These are phyloP conservation scores for Dendrolimus punctatus DNA, from an alignment of 1,140 invertebrate genomes.

Conservation along the genomic window DNA sequence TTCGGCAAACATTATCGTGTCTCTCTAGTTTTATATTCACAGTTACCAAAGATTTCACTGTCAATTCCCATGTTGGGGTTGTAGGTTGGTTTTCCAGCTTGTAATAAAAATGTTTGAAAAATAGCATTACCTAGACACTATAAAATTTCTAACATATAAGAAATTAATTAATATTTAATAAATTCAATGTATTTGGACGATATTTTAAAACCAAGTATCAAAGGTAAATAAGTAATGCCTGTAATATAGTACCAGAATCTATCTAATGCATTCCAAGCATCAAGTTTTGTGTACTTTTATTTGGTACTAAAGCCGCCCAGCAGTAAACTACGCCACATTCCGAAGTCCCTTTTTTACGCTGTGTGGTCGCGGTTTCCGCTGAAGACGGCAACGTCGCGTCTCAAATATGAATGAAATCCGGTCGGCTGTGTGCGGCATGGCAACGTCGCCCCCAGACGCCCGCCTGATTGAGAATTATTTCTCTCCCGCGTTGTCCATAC, in stretches of 20 bases:
- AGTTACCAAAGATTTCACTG: too few species aligned
- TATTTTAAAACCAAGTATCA: neutral
- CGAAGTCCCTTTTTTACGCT: conserved; percentile 65
- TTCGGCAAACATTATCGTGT: too few species aligned
- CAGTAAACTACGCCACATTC: conserved; percentile 63
- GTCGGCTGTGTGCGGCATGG: conserved; percentile 50
- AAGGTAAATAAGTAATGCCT: neutral
- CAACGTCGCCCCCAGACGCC: conserved; percentile 63
- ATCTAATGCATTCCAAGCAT: conserved; percentile 49
- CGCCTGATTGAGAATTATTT: conserved; percentile 65
- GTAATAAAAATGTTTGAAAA: too few species aligned
- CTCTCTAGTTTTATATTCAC: too few species aligned
- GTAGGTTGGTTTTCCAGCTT: too few species aligned
- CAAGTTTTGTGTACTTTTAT: conserved; percentile 47
- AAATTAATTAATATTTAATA: too few species aligned
- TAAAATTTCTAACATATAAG: too few species aligned
- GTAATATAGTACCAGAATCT: neutral
- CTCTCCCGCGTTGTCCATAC: conserved; percentile 55
- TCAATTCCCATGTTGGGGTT: too few species aligned
- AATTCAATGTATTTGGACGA: too few species aligned
- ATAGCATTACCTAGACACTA: too few species aligned
- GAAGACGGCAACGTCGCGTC: conserved; percentile 65
- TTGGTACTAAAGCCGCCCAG: conserved; percentile 59
- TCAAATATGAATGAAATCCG: conserved; percentile 72
- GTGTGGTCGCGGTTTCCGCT: conserved; percentile 69